A percentile compares a stretch with the other conserved stretches of the same genome.
These are phyloP conservation scores for Cabera pusaria DNA, from an alignment of 2,888 invertebrate genomes.

Conservation along the genomic window DNA sequence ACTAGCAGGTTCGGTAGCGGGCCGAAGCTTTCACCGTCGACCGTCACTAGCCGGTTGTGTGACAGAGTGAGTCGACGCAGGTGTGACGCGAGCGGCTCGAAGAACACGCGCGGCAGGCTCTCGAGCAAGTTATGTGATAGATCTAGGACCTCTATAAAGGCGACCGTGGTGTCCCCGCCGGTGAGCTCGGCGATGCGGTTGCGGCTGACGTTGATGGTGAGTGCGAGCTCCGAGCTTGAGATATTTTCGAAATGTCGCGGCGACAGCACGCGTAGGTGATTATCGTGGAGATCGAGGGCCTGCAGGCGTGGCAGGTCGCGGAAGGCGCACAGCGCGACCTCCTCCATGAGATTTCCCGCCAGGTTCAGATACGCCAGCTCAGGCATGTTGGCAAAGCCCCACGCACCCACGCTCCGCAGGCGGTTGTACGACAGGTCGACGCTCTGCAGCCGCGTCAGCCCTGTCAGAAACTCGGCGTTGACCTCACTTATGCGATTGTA, in stretches of 20 bases:
- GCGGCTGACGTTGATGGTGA: slow-evolving; percentile 88
- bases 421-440: slow-evolving; percentile 89
- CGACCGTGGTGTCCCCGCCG: slow-evolving; percentile 51
- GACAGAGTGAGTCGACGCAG: slow-evolving; percentile 74
- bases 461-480: slow-evolving; percentile 86
- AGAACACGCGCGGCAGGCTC: slow-evolving; percentile 81
- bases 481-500: slow-evolving; percentile 88
- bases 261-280: slow-evolving; percentile 85
- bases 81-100: slow-evolving; percentile 63
- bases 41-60: slow-evolving; percentile 74
- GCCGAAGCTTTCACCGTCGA: slow-evolving; percentile 69
- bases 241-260: slow-evolving; percentile 85
- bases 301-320: slow-evolving; percentile 86
- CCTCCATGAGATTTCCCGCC: slow-evolving; percentile 88
- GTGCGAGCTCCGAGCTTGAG: slow-evolving; percentile 81
- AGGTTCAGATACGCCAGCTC: slow-evolving; percentile 89
- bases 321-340: slow-evolving; percentile 87
- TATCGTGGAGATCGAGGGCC: slow-evolving; percentile 89
- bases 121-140: slow-evolving; percentile 85
- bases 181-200: slow-evolving; percentile 78
- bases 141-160: slow-evolving; percentile 86
- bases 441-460: slow-evolving; percentile 86
- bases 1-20: slow-evolving; percentile 45
- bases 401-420: slow-evolving; percentile 83
- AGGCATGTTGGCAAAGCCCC: slow-evolving; percentile 87